These are phyloP conservation scores for Lasioglossum zephyrum DNA, from an alignment of 2,888 invertebrate species.

Conservation along the genomic window DNA sequence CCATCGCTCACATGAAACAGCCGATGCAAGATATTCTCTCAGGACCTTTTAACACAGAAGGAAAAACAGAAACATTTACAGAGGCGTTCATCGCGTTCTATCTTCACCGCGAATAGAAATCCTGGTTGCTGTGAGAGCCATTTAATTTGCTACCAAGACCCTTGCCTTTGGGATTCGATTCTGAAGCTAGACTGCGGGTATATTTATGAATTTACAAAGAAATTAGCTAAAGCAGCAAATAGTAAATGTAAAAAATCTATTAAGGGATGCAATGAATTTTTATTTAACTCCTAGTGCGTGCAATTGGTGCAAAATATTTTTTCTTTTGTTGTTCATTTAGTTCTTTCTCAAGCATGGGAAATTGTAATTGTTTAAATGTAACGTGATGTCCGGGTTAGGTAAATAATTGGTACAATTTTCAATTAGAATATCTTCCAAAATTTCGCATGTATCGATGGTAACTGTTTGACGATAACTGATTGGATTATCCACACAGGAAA, in stretches of 20 bases:
- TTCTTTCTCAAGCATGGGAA: no score
- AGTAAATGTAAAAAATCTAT: no score
- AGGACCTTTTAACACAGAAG: conserved; percentile 34
- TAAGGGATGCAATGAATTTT: no score
- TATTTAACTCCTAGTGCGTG: no score
- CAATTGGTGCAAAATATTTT: no score
- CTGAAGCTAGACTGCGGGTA: neutral
- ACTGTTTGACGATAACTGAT: neutral
- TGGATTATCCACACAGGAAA: neutral
- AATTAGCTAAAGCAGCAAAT: no score
- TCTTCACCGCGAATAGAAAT: conserved; percentile 21
- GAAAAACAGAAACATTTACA: conserved; percentile 50
- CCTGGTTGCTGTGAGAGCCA: neutral
- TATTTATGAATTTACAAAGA: no score
- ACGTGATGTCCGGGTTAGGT: no score
- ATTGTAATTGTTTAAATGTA: no score
- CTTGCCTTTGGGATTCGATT: neutral
- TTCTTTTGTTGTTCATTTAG: no score
- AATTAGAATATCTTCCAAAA: neutral
- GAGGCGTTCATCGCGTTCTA: conserved; percentile 18
- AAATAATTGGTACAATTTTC: neutral
- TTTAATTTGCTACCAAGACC: neutral
- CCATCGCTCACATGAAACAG: conserved; percentile 56
- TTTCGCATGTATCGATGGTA: neutral
- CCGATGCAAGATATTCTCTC: conserved; percentile 52